Base-by-base conservation (phyloP, 1,140 invertebrate genomes). In the Homalodisca vitripennis region DNA sequence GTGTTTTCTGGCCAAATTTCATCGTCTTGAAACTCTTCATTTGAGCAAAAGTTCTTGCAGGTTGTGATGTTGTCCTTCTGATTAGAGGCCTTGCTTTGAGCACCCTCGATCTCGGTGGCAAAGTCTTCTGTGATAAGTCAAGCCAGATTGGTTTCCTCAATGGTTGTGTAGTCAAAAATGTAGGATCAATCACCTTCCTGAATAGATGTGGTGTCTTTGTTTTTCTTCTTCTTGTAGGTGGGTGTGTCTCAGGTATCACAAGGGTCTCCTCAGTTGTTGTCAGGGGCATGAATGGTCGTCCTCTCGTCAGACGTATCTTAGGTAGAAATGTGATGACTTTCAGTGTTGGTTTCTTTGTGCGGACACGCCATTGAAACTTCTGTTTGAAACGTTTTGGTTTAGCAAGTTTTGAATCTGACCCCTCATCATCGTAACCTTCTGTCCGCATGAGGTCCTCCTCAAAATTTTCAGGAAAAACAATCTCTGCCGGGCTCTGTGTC, bases 401-500 rank as follows among this genome's bases (percentile, higher is more conserved):
- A 3, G 6, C 14, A n/a, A n/a, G n/a, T n/a, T n/a, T n/a, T n/a
- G n/a, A n/a, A 51, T 14, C 22, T n/a, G 22, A 3, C 3, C 22
- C 48, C n/a, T 51, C 48, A n/a, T 51, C 48, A n/a, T 51, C 17
- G 3, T 20, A 51, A 51, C 22, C 22, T 22, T 51, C 48, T 51
- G 48, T 51, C 22, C 48, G 17, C 48, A 51, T 51, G 3, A 51
- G 48, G 14, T 51, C 48, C 22, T 51, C 48, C 48, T 51, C 48
- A 20, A 51, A 51, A 51, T 51, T 51, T 3, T 51, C 48, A 51
- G 48, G 48, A 51, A 51, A 51, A 14, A 51, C 48, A 51, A 51
- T 51, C 17, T 51, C 48, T 3, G 17, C n/a, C 3, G 48, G 48
- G 22, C 22, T 51, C 22, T 51, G 14, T 10, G 48, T 51, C 48